Evolutionary conservation across 2,888 invertebrate genomes (phyloP).

Genomic region (Crossocerus cetratus): DNA sequence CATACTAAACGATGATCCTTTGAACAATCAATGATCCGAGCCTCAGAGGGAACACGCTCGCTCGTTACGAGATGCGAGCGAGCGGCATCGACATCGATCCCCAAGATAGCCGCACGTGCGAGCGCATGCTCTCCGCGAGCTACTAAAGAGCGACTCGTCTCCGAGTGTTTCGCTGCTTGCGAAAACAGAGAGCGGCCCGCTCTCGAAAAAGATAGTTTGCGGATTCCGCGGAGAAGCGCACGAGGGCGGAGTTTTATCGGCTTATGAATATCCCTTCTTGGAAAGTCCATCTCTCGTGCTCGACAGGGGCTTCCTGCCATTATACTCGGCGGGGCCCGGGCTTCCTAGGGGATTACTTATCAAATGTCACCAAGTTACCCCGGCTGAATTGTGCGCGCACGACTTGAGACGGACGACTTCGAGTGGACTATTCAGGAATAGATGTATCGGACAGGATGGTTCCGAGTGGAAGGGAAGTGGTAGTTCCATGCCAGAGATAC

Average conservation of each 20-base stretch:
- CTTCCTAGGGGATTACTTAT: no score
- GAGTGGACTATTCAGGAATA: background rate
- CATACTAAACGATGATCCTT: slow-evolving; percentile 55
- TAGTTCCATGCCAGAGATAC: background rate
- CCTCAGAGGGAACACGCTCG: slow-evolving; percentile 38
- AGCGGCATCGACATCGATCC: slow-evolving; percentile 48
- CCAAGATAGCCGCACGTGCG: slow-evolving; percentile 1
- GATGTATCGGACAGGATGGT: background rate
- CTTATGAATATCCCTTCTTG: slow-evolving; percentile 50
- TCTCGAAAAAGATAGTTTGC: slow-evolving; percentile 30
- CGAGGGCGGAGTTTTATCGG: background rate
- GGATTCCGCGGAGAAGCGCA: slow-evolving; percentile 20
- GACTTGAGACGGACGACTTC: background rate
- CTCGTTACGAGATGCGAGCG: slow-evolving; percentile 43
- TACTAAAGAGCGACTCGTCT: slow-evolving; percentile 24
- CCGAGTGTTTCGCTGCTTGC: slow-evolving; percentile 1
- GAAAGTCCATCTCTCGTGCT: slow-evolving; percentile 37
- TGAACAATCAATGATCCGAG: slow-evolving; percentile 57
- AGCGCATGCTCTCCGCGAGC: slow-evolving; percentile 34
- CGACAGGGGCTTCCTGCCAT: slow-evolving; percentile 4
- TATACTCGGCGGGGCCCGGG: no score
- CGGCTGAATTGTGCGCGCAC: no score
- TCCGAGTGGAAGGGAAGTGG: no score
- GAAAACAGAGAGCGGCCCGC: background rate
- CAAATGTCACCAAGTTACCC: no score